Conservation (phyloP, 2,113 vertebrate genomes). For the Ardeotis arabs region DNA sequence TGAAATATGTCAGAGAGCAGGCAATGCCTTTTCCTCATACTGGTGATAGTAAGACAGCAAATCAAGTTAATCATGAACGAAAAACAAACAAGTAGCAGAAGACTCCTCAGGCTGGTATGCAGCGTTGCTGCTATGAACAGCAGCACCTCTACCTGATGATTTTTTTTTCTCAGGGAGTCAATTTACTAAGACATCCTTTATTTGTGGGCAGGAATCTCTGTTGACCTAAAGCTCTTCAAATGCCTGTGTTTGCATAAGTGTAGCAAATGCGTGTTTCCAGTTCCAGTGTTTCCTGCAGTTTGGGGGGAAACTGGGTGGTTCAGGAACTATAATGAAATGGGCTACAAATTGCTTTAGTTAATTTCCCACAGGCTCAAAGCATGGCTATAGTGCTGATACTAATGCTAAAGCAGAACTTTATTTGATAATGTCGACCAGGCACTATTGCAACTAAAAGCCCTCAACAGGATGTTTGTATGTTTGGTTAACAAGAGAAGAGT, state of each 20-base stretch:
- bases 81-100: not conserved
- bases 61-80: not conserved
- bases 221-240: not conserved
- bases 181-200: not conserved
- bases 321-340: not conserved
- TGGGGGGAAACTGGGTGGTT: accelerated
- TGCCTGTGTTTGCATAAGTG: accelerated
- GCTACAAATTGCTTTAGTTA: not conserved
- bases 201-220: not conserved
- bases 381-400: not conserved
- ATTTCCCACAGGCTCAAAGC: not conserved
- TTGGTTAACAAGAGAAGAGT: not conserved
- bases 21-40: not conserved
- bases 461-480: accelerated
- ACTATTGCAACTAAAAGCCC: not conserved
- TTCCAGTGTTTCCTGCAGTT: not conserved
- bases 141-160: not conserved
- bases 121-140: not conserved
- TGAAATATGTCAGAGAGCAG: not conserved
- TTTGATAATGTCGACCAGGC: not conserved
- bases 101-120: not conserved
- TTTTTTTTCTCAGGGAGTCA: not conserved
- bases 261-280: accelerated
- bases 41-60: not conserved
- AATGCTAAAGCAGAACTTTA: not conserved